phyloP scores from a whole-genome alignment of 2,888 invertebrate species.

The Leucophenga maculata region DNA sequence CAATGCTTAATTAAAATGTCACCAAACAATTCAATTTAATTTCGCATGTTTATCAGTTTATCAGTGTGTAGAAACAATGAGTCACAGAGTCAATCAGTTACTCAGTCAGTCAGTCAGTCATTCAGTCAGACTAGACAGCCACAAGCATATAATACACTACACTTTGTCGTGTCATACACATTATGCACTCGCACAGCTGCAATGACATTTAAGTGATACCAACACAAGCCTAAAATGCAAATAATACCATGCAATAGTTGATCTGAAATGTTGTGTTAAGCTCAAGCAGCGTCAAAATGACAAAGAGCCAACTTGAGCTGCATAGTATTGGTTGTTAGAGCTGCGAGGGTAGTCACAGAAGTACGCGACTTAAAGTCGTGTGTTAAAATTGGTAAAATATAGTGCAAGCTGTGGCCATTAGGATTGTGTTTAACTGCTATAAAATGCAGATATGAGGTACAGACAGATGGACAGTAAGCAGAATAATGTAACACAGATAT shows the following conservation, averaged over 20 bases:
- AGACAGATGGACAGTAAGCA: too few relatives aligned
- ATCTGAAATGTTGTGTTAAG: neutral
- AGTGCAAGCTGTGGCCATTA: too few relatives aligned
- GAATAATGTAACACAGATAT: too few relatives aligned
- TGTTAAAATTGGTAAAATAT: too few relatives aligned
- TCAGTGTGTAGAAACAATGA: slow-evolving; percentile 9
- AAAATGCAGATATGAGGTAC: too few relatives aligned
- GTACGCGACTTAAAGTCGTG: too few relatives aligned
- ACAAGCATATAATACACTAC: slow-evolving; percentile 11
- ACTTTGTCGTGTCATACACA: neutral
- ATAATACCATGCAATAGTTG: slow-evolving; percentile 11
- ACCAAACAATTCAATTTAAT: slow-evolving; percentile 47
- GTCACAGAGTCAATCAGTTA: slow-evolving; percentile 8
- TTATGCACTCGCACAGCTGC: neutral
- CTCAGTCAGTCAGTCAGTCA: slow-evolving; percentile 13
- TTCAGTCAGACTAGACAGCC: neutral
- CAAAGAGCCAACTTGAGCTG: slow-evolving; percentile 30
- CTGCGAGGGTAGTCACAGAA: too few relatives aligned
- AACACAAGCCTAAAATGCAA: slow-evolving; percentile 16
- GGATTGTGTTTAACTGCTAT: too few relatives aligned
- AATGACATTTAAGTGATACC: neutral
- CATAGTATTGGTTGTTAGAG: neutral
- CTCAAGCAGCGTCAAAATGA: slow-evolving; percentile 26
- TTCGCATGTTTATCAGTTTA: slow-evolving; percentile 50
- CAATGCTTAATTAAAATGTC: slow-evolving; percentile 57